Percentiles rank a stretch among this genome's conserved stretches.
phyloP scores from a whole-genome alignment of 2,888 invertebrate genomes.

The Frankliniella intonsa region DNA sequence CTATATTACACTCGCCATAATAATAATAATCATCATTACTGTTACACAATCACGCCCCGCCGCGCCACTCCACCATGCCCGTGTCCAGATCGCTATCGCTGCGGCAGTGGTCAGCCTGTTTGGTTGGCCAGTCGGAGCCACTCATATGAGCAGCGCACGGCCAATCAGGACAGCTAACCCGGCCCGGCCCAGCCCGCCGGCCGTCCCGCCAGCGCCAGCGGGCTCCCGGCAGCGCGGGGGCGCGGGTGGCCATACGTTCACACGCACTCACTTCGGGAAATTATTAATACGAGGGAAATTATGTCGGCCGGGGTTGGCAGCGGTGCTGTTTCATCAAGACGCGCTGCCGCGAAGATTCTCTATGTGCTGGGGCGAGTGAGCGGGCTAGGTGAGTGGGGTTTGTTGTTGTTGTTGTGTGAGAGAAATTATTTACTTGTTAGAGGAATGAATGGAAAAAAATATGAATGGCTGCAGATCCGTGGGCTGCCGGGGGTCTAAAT shows the following conservation, averaged over 20 bases:
- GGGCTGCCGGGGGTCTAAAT: no score
- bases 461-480: no score
- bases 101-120: not conserved
- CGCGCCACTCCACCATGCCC: not conserved
- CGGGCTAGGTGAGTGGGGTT: no score
- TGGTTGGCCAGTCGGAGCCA: not conserved
- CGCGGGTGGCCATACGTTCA: not conserved
- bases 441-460: no score
- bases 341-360: no score
- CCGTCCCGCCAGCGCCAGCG: not conserved
- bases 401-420: no score
- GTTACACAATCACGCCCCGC: conserved; percentile 9
- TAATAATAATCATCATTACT: conserved; percentile 6
- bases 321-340: no score
- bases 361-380: no score
- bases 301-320: no score
- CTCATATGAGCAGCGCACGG: not conserved
- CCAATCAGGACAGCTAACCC: not conserved
- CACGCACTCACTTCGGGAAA: no score
- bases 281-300: no score
- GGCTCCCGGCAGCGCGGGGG: not conserved
- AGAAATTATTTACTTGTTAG: no score
- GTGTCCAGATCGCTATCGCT: not conserved
- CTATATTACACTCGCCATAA: not conserved
- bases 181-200: not conserved